These are phyloP conservation scores for Aporrectodea caliginosa DNA, from an alignment of 1,140 invertebrate species.

Conservation along the genomic window DNA sequence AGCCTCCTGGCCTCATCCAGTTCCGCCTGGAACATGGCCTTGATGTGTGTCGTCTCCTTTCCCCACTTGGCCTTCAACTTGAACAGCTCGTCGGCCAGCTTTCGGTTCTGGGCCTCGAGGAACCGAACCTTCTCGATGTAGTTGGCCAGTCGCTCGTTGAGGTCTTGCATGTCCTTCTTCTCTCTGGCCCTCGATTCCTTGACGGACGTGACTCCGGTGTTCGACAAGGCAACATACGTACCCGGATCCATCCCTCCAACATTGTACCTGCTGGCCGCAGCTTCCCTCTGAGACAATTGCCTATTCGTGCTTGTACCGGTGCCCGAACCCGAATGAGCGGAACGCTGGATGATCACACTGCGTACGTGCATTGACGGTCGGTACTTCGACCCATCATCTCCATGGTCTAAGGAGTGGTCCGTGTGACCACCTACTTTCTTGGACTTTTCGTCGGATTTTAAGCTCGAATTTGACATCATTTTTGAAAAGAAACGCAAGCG, in stretches of 20 bases:
- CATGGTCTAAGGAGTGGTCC: background rate
- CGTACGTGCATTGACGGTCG: background rate
- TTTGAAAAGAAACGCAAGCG: too few relatives aligned
- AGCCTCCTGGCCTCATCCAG: slow-evolving; percentile 38
- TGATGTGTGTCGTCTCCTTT: too few relatives aligned
- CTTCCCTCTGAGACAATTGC: background rate
- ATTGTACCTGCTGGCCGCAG: background rate
- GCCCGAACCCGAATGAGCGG: background rate
- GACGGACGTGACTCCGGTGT: slow-evolving; percentile 51
- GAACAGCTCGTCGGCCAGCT: too few relatives aligned
- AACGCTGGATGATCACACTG: background rate
- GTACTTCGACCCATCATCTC: background rate
- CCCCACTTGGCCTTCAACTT: too few relatives aligned
- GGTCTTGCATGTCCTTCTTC: too few relatives aligned
- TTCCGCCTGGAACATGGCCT: slow-evolving; percentile 35
- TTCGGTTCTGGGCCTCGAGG: too few relatives aligned
- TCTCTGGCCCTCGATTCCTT: slow-evolving; percentile 52
- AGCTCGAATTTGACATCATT: background rate
- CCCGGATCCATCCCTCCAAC: too few relatives aligned
- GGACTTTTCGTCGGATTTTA: background rate
- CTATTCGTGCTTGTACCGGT: background rate
- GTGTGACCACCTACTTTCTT: background rate
- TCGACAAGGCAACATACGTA: too few relatives aligned
- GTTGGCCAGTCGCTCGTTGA: too few relatives aligned
- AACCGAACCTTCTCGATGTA: too few relatives aligned